Base-by-base conservation (phyloP, 2,888 invertebrate species). In the Chesias legatella region DNA sequence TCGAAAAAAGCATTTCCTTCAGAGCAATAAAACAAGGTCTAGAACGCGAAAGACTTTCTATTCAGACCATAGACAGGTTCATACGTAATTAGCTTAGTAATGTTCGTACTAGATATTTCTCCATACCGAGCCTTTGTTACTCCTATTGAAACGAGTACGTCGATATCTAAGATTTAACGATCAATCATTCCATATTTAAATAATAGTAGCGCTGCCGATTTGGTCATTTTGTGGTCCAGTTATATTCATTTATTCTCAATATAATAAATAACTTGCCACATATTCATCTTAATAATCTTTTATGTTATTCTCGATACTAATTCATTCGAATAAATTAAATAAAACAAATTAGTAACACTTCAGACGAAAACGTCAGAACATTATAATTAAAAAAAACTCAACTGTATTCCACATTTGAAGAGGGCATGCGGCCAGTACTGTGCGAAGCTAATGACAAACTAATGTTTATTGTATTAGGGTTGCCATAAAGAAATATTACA, bases 381-480 rank as follows among this genome's bases (percentile, higher is more conserved):
- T n/a, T n/a, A n/a, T n/a, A n/a, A n/a, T n/a, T n/a, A n/a, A n/a
- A n/a, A n/a, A n/a, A n/a, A n/a, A n/a, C n/a, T n/a, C 8, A 40
- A 56, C 62, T 67, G 63, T 59, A 58, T 61, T 55, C 59, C 57
- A 61, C 62, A 54, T 57, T 53, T 57, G 13, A 60, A 60, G 63
- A 60, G 53, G 53, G 53, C 60, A 69, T 69, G 38, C 35, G 74
- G 75, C 73, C 77, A 78, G 82, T 79, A 70, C 77, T 79, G 74
- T 75, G 82, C 75, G 59, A 60, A 63, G 73, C 70, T 88, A 88
- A 86, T 88, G 81, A 84, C 73, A 81, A 57, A 77, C 69, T 83
- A 79, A 85, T 78, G 74, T 76, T 85, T 86, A 86, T 86, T 86
- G 80, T 86, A 86, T 85, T 84, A 86, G 82, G 77, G 79, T 73